Evolutionary conservation across 2,113 vertebrate genomes (phyloP), one percentile per base, ranked within the genome.

Genomic region (Prolemur simus): DNA sequence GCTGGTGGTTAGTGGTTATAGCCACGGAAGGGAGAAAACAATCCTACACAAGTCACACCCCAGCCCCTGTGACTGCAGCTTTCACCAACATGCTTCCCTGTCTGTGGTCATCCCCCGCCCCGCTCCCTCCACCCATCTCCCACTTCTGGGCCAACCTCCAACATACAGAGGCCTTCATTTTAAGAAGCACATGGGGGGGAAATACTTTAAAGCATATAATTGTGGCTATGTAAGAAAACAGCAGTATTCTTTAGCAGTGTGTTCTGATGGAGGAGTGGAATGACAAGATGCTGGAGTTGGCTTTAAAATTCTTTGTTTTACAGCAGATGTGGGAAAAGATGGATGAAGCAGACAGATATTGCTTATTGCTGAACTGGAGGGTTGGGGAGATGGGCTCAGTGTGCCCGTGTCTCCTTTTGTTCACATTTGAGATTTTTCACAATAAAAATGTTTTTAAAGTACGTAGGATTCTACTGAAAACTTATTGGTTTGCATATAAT

Each of bases 401-500:
- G 11, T 15, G 1, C 32, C 9, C 9, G 49, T 42, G 15, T 56
- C 34, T 54, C 17, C 27, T 27, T 63, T 37, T 34, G 7, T 71
- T 71, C 18, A 2, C 34, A 3, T n/a, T 45, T n/a, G 54, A 32
- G 47, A 3, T 4, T 18, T 73, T 71, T n/a, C 66, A 71, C 37
- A 14, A 2, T 7, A 4, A n/a, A 32, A 12, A 20, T 85, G 78
- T 54, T 77, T 52, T 47, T 5, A 11, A 39, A 83, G 56, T 29
- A 1, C 3, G 1, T 21, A 39, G 81, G 34, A 0, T 69, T 87
- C 29, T 68, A 1, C 13, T n/a, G 85, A 42, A 49, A 47, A 21
- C 27, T 10, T 45, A 9, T 9, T 1, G 29, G 7, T 11, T 12
- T 27, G 11, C 0, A 0, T 52, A 0, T 49, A 4, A 1, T 11